phyloP scores from a whole-genome alignment of 37 sponge, comb jelly and placozoan species.

The Beroe forskalii region DNA sequence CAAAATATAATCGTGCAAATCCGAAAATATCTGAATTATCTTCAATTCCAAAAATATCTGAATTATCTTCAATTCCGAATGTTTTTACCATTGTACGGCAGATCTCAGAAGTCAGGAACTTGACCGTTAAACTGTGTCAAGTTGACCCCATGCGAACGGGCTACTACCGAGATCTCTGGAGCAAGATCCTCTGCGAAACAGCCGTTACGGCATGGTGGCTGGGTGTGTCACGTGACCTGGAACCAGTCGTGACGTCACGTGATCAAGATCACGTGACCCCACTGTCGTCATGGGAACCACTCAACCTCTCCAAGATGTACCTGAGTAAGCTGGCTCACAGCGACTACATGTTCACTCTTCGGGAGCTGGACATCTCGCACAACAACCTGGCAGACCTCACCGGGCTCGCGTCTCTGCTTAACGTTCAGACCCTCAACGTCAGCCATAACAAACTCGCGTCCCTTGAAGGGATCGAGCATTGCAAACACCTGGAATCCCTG shows the following conservation, averaged over 20 bases:
- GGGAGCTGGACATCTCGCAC: slow-evolving; percentile 7
- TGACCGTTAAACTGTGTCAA: slow-evolving; percentile 37
- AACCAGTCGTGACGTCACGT: too few species aligned
- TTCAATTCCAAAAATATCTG: too few species aligned
- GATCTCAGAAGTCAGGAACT: slow-evolving; percentile 24
- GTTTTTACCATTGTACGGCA: slow-evolving; percentile 12
- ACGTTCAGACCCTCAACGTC: background rate
- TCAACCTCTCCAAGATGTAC: slow-evolving; percentile 44
- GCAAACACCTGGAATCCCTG: background rate
- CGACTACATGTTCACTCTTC: slow-evolving; percentile 33
- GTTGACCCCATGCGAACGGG: slow-evolving; percentile 28
- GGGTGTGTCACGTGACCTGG: slow-evolving; percentile 5
- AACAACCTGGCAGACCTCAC: background rate
- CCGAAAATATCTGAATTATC: too few species aligned
- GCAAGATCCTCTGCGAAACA: slow-evolving; percentile 18
- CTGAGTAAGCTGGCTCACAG: slow-evolving; percentile 9
- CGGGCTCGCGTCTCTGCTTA: background rate
- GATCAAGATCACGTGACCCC: background rate
- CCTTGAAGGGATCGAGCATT: background rate
- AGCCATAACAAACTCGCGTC: background rate
- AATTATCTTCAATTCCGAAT: too few species aligned
- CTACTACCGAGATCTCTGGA: slow-evolving; percentile 25
- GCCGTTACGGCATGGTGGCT: slow-evolving; percentile 31
- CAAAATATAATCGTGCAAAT: too few species aligned
- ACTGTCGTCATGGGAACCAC: slow-evolving; percentile 10